A percentile compares a stretch with the other conserved stretches of the same genome.
phyloP scores from a whole-genome alignment of 2,888 invertebrate genomes.

The Drosophila kanekoi region DNA sequence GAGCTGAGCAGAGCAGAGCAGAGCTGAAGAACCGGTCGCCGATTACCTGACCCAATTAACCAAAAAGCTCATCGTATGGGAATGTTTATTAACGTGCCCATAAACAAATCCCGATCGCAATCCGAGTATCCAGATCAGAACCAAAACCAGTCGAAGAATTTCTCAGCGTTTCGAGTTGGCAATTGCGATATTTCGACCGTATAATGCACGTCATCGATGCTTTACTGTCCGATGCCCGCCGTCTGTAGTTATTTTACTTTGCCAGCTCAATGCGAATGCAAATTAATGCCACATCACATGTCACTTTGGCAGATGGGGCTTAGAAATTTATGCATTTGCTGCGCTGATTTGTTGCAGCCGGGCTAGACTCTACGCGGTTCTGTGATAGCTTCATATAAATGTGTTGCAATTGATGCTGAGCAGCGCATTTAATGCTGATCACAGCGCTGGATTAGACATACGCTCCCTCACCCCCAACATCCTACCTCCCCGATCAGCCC shows the following conservation, averaged over 20 bases:
- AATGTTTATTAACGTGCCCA: conserved; percentile 27
- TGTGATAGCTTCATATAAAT: conserved; percentile 47
- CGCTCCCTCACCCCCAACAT: conserved; percentile 1
- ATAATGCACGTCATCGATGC: conserved; percentile 30
- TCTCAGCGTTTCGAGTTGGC: conserved; percentile 16
- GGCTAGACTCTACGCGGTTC: conserved; percentile 11
- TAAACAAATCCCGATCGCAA: neutral
- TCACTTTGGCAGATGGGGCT: conserved; percentile 9
- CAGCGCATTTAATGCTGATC: conserved; percentile 40
- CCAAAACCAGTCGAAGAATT: conserved; percentile 37
- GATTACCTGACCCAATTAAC: conserved; percentile 38
- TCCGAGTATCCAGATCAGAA: neutral
- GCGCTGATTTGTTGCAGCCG: conserved; percentile 61
- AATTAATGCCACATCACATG: conserved; percentile 37
- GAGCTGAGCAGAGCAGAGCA: neutral
- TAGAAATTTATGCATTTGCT: conserved; percentile 58
- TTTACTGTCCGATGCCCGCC: neutral
- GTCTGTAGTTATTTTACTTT: conserved; percentile 16
- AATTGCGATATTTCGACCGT: conserved; percentile 11
- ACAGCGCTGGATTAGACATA: conserved; percentile 23
- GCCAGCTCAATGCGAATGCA: conserved; percentile 35
- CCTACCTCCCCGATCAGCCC: neutral
- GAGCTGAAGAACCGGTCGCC: conserved; percentile 44
- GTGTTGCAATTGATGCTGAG: conserved; percentile 18
- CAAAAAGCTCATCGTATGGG: conserved; percentile 27